A percentile compares a stretch with the other conserved stretches of the same genome.
Evolutionary conservation across 1,140 invertebrate species (phyloP).

Genomic region (Microplitis mediator): DNA sequence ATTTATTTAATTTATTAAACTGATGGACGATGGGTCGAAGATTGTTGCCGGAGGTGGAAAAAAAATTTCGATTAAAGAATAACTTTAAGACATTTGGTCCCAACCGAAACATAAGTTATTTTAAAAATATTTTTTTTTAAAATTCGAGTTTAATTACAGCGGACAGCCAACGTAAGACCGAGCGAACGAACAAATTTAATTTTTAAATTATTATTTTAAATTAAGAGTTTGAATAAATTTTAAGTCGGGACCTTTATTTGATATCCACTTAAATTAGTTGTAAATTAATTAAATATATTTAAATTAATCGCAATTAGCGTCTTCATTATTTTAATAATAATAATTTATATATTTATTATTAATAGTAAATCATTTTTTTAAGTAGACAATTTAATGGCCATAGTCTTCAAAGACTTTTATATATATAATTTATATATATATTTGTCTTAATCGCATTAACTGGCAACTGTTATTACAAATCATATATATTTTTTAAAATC

Average conservation of each 20-base stretch:
- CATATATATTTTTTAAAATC: background rate
- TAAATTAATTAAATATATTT: too few species aligned
- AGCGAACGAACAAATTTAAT: background rate
- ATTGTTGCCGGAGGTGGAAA: background rate
- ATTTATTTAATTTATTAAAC: background rate
- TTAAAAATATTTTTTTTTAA: background rate
- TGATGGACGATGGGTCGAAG: slow-evolving; percentile 3
- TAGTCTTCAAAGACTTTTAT: too few species aligned
- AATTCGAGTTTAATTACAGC: background rate
- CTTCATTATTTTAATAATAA: too few species aligned
- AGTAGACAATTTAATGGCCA: too few species aligned
- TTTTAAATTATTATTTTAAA: background rate
- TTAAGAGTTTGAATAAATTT: too few species aligned
- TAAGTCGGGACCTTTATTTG: background rate
- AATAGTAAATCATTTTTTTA: too few species aligned
- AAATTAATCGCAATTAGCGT: too few species aligned
- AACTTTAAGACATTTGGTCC: slow-evolving; percentile 37
- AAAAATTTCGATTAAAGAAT: background rate
- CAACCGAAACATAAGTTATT: slow-evolving; percentile 33
- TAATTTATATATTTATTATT: too few species aligned
- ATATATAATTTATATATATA: too few species aligned
- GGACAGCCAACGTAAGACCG: background rate
- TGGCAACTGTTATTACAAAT: too few species aligned
- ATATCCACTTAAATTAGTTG: too few species aligned
- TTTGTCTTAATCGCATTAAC: too few species aligned